Evolutionary conservation across 2,888 invertebrate species (phyloP), one percentile per base, ranked within the genome.

Genomic region (Cephus spinipes): DNA sequence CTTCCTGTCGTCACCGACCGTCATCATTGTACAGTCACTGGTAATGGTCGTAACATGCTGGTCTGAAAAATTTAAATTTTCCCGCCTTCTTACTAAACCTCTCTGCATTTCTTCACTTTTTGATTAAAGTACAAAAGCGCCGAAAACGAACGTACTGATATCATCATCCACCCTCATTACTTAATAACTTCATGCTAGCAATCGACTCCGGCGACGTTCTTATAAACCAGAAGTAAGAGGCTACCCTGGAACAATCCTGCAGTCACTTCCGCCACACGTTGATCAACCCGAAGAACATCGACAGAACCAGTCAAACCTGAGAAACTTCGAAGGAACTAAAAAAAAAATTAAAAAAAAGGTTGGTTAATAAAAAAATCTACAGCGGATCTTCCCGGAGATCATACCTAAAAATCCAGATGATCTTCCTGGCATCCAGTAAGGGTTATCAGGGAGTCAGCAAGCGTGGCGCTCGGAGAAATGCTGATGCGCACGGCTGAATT

Each of bases 401-500:
- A 69, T 12, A 6, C 71, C 71, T 2, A 33, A 71, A n/a, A 71
- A 55, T 55, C 40, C 40, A 0, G 40, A 55, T 0, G 40, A 55
- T 55, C 40, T 55, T 55, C 40, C 40, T 55, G 40, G 40, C 40
- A 55, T 55, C 23, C 40, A 55, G 40, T 9, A 23, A 55, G 40
- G 40, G 40, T 55, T 55, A 55, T 55, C 40, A 55, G 40, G 40
- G 23, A 55, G 40, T 23, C 15, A 55, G 40, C 40, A 23, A 55
- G 40, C 40, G 40, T 55, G 40, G 40, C 40, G 40, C 40, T 79
- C 76, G 84, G 86, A 87, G 88, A 87, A 88, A 87, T 87, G 86
- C 81, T 88, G 90, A 90, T 90, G 89, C 91, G 90, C 90, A 89
- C 90, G 89, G 90, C 87, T 91, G 91, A 89, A 87, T 87, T 68